A percentile compares a stretch with the other conserved stretches of the same genome.
phyloP scores from a whole-genome alignment of 2,888 invertebrate species.

The Plebejus anna region DNA sequence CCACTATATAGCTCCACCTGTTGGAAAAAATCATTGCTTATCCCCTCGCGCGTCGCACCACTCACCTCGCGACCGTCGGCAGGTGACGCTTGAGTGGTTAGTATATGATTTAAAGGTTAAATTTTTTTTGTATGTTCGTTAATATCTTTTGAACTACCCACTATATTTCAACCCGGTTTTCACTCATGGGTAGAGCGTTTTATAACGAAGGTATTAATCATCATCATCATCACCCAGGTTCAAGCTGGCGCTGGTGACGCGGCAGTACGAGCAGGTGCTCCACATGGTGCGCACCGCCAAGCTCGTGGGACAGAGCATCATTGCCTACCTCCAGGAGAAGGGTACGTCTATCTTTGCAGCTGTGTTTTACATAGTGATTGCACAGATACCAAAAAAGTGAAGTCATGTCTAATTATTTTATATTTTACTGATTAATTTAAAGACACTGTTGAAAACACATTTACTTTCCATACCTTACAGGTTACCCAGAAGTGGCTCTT shows the following conservation, averaged over 20 bases:
- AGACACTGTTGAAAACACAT: too few relatives aligned
- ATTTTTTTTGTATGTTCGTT: neutral
- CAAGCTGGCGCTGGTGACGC: slow-evolving; percentile 96
- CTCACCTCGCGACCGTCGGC: too few relatives aligned
- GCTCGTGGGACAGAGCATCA: slow-evolving; percentile 98
- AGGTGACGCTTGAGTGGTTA: too few relatives aligned
- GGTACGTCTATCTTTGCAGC: slow-evolving; percentile 68
- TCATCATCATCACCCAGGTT: slow-evolving; percentile 74
- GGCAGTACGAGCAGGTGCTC: slow-evolving; percentile 95
- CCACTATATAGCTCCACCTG: too few relatives aligned
- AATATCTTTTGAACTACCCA: neutral
- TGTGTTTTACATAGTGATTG: too few relatives aligned
- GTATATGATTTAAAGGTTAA: too few relatives aligned
- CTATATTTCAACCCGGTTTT: neutral
- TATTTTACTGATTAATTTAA: too few relatives aligned
- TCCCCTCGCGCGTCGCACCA: too few relatives aligned
- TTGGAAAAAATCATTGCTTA: too few relatives aligned
- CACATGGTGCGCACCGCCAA: slow-evolving; percentile 98
- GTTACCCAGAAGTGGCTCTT: slow-evolving; percentile 97
- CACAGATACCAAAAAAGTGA: too few relatives aligned
- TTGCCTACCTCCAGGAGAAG: slow-evolving; percentile 98
- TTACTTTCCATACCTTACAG: slow-evolving; percentile 41
- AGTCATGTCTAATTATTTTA: too few relatives aligned
- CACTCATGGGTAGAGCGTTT: neutral
- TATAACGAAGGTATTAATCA: neutral